Conservation (phyloP, 2,113 vertebrate genomes). For the Neolamprologus brichardi region DNA sequence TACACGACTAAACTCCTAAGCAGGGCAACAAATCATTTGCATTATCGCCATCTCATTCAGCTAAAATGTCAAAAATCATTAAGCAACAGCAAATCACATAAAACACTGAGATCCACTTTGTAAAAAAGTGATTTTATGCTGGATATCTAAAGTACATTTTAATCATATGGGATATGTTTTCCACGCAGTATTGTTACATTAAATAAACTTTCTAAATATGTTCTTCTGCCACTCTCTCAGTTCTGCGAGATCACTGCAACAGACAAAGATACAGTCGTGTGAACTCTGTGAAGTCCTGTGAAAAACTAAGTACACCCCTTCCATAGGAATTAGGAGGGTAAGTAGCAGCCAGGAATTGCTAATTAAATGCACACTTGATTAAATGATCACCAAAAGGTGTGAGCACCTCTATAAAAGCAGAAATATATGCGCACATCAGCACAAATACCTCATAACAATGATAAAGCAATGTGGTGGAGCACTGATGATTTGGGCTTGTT, state of each 20-base stretch:
- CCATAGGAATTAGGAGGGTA: background rate
- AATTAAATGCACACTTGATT: background rate
- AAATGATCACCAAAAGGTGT: background rate
- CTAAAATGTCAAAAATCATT: background rate
- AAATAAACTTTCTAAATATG: background rate
- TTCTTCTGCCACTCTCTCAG: background rate
- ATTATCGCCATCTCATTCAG: background rate
- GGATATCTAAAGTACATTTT: background rate
- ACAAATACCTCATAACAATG: background rate
- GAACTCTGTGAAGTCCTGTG: background rate
- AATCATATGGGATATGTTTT: background rate
- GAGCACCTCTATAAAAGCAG: background rate
- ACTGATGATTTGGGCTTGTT: background rate
- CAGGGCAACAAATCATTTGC: background rate
- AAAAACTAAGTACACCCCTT: background rate
- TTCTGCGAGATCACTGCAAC: background rate
- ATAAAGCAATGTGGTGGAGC: background rate
- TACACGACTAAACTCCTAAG: background rate
- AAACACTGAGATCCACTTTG: background rate
- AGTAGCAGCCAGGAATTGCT: background rate
- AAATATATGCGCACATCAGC: background rate
- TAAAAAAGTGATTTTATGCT: background rate
- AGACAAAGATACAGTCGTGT: background rate
- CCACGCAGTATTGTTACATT: background rate
- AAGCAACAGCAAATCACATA: background rate